phyloP scores from a whole-genome alignment of 2,888 invertebrate species.

The Adineta ricciae region DNA sequence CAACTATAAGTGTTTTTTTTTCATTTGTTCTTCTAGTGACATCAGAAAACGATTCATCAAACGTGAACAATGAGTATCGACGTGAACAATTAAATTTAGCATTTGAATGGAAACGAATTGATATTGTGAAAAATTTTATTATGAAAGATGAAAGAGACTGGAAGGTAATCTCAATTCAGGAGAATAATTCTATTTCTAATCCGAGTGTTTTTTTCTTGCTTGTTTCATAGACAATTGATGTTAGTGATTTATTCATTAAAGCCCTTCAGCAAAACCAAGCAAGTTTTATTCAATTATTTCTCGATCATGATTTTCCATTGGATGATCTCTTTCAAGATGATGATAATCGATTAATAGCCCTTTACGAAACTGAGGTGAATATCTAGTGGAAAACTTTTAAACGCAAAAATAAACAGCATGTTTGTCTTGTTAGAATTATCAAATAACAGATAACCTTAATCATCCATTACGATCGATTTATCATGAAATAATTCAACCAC shows the following conservation, averaged over 20 bases:
- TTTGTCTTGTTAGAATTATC: not conserved
- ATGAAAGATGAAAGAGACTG: conserved; percentile 47
- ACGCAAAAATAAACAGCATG: not conserved
- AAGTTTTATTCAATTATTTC: not conserved
- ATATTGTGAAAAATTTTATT: conserved; percentile 49
- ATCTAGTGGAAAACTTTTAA: not conserved
- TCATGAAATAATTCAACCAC: too few relatives aligned
- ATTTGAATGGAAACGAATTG: conserved; percentile 50
- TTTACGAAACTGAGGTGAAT: not conserved
- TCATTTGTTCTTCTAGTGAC: not conserved
- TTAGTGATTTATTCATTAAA: not conserved
- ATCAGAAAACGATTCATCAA: not conserved
- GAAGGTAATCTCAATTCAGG: conserved; percentile 28
- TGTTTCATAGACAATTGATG: conserved; percentile 37
- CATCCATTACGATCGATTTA: too few relatives aligned
- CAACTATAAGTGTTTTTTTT: too few relatives aligned
- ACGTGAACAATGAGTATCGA: conserved; percentile 36
- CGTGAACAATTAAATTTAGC: conserved; percentile 48
- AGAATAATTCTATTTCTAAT: not conserved
- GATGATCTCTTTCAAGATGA: not conserved
- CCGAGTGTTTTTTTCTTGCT: too few relatives aligned
- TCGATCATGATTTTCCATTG: not conserved
- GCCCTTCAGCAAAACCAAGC: not conserved
- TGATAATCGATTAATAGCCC: not conserved
- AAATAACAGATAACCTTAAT: too few relatives aligned